Evolutionary conservation across 2,888 invertebrate species (phyloP), one percentile per base, ranked within the genome.

Genomic region (Thereva nobilitata): DNA sequence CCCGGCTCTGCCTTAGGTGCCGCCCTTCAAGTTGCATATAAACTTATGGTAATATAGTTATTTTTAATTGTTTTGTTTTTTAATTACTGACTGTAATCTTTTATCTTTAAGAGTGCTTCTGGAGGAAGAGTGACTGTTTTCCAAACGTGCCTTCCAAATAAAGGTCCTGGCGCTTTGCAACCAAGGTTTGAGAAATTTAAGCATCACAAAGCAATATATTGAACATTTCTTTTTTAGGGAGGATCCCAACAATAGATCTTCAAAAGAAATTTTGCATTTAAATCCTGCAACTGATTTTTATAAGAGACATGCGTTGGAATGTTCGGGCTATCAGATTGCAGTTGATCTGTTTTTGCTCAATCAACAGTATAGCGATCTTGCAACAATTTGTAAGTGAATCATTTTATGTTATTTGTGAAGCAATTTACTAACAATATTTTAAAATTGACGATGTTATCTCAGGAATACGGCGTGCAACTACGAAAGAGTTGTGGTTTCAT

Each of bases 261-360:
- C 89, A 5, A 90, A 92, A 77, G 95, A 95, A 71, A 90, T 91
- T 44, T 87, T 89, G 0, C 91, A 95, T 77, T 82, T 97, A 70
- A 95, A 93, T 80, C 97, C 99, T 0, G 94, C 95, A 3, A 97
- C 94, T 1, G 99, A 99, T 81, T 99, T 97, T 83, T 96, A 96
- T 83, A 99, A 99, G 83, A 89, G 95, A 54, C 82, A 96, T 41
- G 96, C 99, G 0, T 81, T 99, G 56, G 97, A 99, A 79, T 98
- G 97, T 81, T 96, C 95, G 73, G 95, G 93, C 1, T 95, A 95
- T 75, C 97, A 98, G 80, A 88, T 97, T 59, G 94, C 96, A 5
- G 93, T 98, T 2, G 99, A 99, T 82, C 79, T 99, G 75, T 99
- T 99, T 83, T 82, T 97, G 70, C 83, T 99, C 68, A 96, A 94